phyloP scores from a whole-genome alignment of 2,797 vertebrate genomes.

The Cossypha polioptera region DNA sequence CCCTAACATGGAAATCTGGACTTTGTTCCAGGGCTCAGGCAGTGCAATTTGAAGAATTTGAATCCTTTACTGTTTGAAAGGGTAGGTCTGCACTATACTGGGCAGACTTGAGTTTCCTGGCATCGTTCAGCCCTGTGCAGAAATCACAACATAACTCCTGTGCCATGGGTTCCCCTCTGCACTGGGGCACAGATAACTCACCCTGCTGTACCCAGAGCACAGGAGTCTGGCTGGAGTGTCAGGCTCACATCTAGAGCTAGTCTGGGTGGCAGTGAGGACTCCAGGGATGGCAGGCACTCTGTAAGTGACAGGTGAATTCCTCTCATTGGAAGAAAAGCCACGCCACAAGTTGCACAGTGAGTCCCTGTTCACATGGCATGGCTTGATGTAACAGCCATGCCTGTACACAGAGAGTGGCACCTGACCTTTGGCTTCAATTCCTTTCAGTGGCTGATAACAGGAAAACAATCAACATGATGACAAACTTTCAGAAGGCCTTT shows the following conservation, averaged over 20 bases:
- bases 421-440: background rate
- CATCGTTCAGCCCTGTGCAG: background rate
- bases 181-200: fast-evolving
- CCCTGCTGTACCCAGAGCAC: background rate
- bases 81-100: background rate
- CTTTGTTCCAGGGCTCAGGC: background rate
- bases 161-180: background rate
- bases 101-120: background rate
- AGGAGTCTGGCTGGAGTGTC: background rate
- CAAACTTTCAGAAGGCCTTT: background rate
- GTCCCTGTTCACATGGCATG: background rate
- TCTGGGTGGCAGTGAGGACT: background rate
- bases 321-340: background rate
- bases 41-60: background rate
- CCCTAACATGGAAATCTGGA: background rate
- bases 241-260: background rate
- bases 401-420: background rate
- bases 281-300: background rate
- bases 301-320: background rate
- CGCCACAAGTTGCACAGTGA: background rate
- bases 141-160: fast-evolving
- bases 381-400: background rate
- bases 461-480: background rate
- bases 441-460: background rate
- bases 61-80: background rate